phyloP scores from a whole-genome alignment of 2,888 invertebrate species.

The Ochropleura plecta region DNA sequence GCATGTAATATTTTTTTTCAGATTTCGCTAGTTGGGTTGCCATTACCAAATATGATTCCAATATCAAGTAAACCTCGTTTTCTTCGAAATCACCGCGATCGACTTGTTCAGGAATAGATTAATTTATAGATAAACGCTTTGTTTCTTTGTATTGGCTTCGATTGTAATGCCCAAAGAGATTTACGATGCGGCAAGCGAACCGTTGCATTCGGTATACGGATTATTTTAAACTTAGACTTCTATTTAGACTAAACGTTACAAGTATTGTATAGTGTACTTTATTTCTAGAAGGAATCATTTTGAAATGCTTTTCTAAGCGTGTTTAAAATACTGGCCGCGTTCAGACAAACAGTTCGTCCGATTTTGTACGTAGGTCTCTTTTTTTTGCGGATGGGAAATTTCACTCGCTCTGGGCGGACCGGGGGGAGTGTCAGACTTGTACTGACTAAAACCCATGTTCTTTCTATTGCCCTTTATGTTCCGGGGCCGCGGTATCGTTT shows the following conservation, averaged over 20 bases:
- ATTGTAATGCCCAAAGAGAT: neutral
- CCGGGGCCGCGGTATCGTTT: too few relatives aligned
- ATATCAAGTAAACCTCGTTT: neutral
- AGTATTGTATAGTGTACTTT: neutral
- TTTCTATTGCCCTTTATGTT: too few relatives aligned
- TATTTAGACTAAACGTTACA: constrained; percentile 10
- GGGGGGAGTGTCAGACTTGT: too few relatives aligned
- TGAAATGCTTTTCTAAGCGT: neutral
- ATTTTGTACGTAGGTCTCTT: neutral
- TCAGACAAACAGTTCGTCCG: neutral
- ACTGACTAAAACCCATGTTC: too few relatives aligned
- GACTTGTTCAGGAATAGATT: neutral
- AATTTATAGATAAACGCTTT: constrained; percentile 1
- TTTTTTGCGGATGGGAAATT: too few relatives aligned
- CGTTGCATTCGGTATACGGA: neutral
- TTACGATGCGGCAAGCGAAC: constrained; percentile 4
- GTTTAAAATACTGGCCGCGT: neutral
- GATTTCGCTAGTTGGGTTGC: too few relatives aligned
- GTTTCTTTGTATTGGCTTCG: constrained; percentile 9
- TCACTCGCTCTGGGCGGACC: too few relatives aligned
- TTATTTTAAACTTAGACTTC: constrained; percentile 12
- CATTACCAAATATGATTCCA: neutral
- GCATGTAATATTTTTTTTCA: too few relatives aligned
- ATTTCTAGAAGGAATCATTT: neutral
- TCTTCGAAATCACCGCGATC: neutral